Base-by-base conservation (phyloP, 2,113 vertebrate species). In the Prunella fulvescens region DNA sequence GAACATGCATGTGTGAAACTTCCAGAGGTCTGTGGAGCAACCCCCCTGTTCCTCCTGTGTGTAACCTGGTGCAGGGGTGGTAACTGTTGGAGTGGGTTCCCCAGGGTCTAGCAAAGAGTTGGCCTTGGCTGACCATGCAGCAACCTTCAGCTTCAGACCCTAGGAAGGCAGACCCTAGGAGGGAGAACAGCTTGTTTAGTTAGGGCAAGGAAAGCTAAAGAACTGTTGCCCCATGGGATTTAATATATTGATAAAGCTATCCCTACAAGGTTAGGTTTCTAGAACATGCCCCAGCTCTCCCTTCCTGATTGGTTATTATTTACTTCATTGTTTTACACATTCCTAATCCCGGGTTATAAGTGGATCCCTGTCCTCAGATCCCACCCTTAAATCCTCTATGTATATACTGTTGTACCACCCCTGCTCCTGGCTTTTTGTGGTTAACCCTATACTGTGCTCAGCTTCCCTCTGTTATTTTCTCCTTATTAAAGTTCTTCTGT, bases 1-100 rank as follows among this genome's bases (percentile, higher is more conserved):
- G 19, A 60, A 35, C 15, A 20, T 3, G 0, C 13, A 3, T 45
- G 33, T 62, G 9, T 44, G 40, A 65, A 58, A 87, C 7, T 29
- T 35, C 14, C 11, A 73, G 26, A 51, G 6, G 7, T 81, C 15
- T n/a, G 14, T 48, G 14, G 19, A 9, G n/a, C 9, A 13, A 39
- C 3, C 7, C 8, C 3, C 8, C 3, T 40, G 2, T 10, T 53
- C 22, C 16, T 78, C 51, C 14, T n/a, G 12, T 7, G 5, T 28
- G 10, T 35, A 19, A 8, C 14, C 22, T 48, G 10, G 12, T 54
- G 39, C n/a, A 45, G 8, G 4, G 6, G 5, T 77, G 16, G 11
- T 20, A 60, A 60, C 12, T 26, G 57, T 25, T 26, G 24, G 57
- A 60, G 57, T 26, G 23, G 15, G 16, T 60, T 10, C 24, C 23